Conservation (phyloP, 2,888 invertebrate species). For the Acronicta aceris region DNA sequence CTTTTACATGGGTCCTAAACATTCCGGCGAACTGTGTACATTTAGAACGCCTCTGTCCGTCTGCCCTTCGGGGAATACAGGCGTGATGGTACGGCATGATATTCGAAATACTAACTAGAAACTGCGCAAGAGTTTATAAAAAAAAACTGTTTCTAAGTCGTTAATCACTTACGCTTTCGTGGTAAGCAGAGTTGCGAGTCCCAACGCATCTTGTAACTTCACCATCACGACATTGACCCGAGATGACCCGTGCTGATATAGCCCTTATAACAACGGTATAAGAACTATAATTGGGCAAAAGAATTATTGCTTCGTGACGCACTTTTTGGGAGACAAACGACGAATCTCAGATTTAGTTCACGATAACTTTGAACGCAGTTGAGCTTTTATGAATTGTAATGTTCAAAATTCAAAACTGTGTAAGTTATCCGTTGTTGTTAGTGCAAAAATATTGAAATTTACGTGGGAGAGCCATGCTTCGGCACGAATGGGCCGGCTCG, state of each 20-base stretch:
- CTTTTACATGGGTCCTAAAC: no score
- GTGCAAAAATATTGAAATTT: no score
- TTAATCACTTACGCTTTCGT: slow-evolving; percentile 45
- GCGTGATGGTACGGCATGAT: no score
- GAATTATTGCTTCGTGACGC: slow-evolving; percentile 56
- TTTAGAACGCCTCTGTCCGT: no score
- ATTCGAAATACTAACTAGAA: no score
- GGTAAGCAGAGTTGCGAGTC: slow-evolving; percentile 29
- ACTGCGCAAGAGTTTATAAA: not conserved
- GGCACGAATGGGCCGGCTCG: no score
- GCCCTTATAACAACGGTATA: slow-evolving; percentile 56
- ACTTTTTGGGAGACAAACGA: slow-evolving; percentile 58
- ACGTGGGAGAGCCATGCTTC: no score
- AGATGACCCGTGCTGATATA: slow-evolving; percentile 57
- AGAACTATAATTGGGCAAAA: slow-evolving; percentile 56
- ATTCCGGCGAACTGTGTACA: no score
- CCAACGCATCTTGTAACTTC: slow-evolving; percentile 61
- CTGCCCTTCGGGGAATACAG: no score
- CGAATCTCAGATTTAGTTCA: slow-evolving; percentile 49
- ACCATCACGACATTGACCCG: slow-evolving; percentile 72
- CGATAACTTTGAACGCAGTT: slow-evolving; percentile 29
- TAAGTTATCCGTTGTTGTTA: no score
- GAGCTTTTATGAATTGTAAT: slow-evolving; percentile 23
- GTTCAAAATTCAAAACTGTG: not conserved
- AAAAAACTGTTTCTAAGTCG: slow-evolving; percentile 13